These are phyloP conservation scores for Cardiocondyla obscurior DNA, from an alignment of 1,140 invertebrate genomes.

Conservation along the genomic window DNA sequence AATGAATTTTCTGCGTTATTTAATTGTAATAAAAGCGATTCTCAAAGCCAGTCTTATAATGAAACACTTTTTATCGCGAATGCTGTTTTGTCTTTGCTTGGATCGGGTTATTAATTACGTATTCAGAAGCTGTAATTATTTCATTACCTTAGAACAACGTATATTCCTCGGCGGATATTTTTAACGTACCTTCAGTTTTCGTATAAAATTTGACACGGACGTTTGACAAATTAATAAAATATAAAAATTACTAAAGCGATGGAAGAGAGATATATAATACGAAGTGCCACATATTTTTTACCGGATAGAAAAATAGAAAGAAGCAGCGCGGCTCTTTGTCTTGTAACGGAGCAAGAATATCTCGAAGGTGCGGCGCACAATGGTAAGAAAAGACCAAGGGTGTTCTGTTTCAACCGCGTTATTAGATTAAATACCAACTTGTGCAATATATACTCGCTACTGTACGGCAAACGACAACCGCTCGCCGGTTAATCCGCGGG, in stretches of 20 bases:
- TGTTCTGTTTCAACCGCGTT: slow-evolving; percentile 41
- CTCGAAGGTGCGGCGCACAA: slow-evolving; percentile 32
- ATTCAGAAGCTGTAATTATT: not conserved
- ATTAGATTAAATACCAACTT: slow-evolving; percentile 64
- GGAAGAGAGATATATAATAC: not conserved
- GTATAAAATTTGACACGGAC: not conserved
- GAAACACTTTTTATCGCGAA: not conserved
- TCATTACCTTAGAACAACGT: not conserved
- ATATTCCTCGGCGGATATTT: not conserved
- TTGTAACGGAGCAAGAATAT: slow-evolving; percentile 31
- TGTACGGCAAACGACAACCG: slow-evolving; percentile 31
- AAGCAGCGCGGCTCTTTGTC: not conserved
- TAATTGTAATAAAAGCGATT: slow-evolving; percentile 12
- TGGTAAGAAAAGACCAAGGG: slow-evolving; percentile 32
- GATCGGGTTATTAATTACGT: not conserved
- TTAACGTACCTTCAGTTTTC: not conserved
- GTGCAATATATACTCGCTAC: slow-evolving; percentile 17
- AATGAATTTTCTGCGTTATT: slow-evolving; percentile 22
- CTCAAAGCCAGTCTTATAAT: not conserved
- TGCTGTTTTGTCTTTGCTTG: not conserved
- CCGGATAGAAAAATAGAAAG: not conserved
- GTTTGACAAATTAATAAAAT: not conserved
- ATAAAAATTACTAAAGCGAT: not conserved
- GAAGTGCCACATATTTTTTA: not conserved
- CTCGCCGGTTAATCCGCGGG: slow-evolving; percentile 60